Evolutionary conservation across 1,140 invertebrate genomes (phyloP).

Genomic region (Drosophila arizonae): DNA sequence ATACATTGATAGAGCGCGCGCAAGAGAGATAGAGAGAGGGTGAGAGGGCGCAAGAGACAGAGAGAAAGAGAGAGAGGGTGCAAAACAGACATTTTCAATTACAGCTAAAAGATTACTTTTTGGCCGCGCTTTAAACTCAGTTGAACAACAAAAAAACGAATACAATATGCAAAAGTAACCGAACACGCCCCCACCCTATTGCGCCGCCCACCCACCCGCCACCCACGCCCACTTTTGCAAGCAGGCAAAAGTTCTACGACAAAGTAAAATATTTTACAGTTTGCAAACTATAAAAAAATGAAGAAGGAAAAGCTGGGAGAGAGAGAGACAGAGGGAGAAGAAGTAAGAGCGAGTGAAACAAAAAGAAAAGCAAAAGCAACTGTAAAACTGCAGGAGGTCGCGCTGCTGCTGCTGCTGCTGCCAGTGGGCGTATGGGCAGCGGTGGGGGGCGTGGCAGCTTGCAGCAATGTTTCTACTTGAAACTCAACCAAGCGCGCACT

Average conservation of each 20-base stretch:
- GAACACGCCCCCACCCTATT: background rate
- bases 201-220: background rate
- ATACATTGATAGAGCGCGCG: background rate
- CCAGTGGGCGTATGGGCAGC: background rate
- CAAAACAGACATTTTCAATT: conserved; percentile 46
- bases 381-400: conserved; percentile 39
- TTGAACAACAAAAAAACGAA: too few relatives aligned
- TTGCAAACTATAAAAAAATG: conserved; percentile 35
- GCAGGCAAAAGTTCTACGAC: conserved; percentile 30
- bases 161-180: conserved; percentile 18
- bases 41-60: background rate
- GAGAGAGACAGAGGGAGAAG: too few relatives aligned
- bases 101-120: conserved; percentile 49
- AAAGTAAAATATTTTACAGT: conserved; percentile 45
- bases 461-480: conserved; percentile 20
- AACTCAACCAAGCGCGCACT: conserved; percentile 55
- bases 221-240: background rate
- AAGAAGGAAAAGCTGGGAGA: too few relatives aligned
- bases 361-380: conserved; percentile 7
- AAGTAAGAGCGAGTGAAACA: background rate
- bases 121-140: conserved; percentile 12
- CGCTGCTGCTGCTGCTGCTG: background rate
- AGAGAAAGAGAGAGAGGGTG: background rate
- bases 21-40: background rate
- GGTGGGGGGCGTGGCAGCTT: background rate